Evolutionary conservation across 2,888 invertebrate genomes (phyloP).

Genomic region (Coecobrya sp.): DNA sequence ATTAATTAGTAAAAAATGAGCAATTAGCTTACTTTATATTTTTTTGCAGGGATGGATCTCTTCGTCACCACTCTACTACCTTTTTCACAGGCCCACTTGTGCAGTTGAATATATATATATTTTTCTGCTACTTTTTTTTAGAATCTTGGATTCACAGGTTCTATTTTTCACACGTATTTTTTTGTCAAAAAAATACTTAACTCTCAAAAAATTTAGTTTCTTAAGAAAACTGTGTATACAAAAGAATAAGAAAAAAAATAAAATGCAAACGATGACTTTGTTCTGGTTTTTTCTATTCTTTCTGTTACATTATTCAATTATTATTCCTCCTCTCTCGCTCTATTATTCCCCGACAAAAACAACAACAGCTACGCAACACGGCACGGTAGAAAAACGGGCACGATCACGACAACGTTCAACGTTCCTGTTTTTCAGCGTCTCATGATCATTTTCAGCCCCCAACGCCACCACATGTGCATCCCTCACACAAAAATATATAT

Average conservation of each 20-base stretch:
- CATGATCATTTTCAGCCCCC: too few relatives aligned
- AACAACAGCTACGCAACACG: background rate
- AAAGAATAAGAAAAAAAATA: background rate
- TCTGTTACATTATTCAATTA: background rate
- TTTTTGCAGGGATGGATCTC: background rate
- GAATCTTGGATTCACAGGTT: background rate
- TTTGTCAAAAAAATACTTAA: too few relatives aligned
- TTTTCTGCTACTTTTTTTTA: too few relatives aligned
- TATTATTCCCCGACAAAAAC: too few relatives aligned
- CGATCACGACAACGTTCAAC: slow-evolving; percentile 45
- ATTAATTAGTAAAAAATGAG: too few relatives aligned
- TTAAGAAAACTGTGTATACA: slow-evolving; percentile 9
- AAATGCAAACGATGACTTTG: slow-evolving; percentile 16
- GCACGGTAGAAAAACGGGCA: background rate
- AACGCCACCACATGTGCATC: slow-evolving; percentile 21
- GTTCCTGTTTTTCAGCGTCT: background rate
- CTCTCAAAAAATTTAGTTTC: background rate
- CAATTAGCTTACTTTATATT: background rate
- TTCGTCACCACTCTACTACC: background rate
- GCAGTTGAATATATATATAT: too few relatives aligned
- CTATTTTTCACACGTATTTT: background rate
- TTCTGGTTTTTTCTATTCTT: background rate
- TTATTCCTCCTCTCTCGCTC: slow-evolving; percentile 7
- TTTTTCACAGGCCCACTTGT: background rate
- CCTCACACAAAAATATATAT: background rate